These are phyloP conservation scores for Cinara cedri DNA, from an alignment of 2,888 invertebrate genomes.

Conservation along the genomic window DNA sequence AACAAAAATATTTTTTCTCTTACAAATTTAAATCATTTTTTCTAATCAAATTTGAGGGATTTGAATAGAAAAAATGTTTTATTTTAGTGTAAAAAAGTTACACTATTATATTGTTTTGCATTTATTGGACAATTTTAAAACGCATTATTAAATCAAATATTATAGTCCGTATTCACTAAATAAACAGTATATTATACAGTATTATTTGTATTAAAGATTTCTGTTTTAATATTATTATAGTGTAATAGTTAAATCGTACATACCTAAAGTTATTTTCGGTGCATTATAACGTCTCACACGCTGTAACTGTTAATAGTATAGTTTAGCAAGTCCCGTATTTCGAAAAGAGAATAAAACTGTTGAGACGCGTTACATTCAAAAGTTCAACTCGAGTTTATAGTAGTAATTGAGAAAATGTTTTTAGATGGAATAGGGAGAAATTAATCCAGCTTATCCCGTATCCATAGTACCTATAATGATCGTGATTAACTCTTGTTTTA, in stretches of 20 bases:
- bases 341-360: neutral
- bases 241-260: neutral
- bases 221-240: too few relatives aligned
- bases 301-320: neutral
- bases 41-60: too few relatives aligned
- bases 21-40: too few relatives aligned
- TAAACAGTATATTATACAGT: neutral
- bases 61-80: too few relatives aligned
- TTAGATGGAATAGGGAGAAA: neutral
- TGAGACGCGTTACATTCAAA: constrained; percentile 16
- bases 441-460: constrained; percentile 10
- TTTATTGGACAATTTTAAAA: too few relatives aligned
- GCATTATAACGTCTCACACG: neutral
- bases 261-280: neutral
- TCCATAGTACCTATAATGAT: neutral
- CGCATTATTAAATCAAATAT: too few relatives aligned
- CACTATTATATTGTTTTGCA: too few relatives aligned
- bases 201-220: constrained; percentile 20
- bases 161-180: too few relatives aligned
- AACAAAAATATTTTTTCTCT: too few relatives aligned
- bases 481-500: constrained; percentile 1
- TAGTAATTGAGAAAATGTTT: constrained; percentile 16
- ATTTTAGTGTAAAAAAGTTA: too few relatives aligned
- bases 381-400: constrained; percentile 18
- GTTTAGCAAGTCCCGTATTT: neutral